Base-by-base conservation (phyloP, 2,888 invertebrate species). In the Cotesia congregata region DNA sequence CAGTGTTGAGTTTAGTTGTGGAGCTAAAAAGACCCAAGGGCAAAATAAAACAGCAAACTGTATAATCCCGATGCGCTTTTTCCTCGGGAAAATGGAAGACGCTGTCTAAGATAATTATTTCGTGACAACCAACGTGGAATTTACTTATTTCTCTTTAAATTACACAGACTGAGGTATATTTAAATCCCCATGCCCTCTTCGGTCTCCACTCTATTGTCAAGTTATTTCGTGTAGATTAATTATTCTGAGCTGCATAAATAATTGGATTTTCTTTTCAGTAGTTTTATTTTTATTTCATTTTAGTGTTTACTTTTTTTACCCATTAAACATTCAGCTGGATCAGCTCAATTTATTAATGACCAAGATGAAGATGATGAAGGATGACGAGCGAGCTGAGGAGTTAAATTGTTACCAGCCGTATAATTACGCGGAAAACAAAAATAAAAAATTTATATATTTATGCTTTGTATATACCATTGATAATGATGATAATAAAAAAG, bases 371-470 rank as follows among this genome's bases (percentile, higher is more conserved):
- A 64, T 64, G 50, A 65, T 20, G 74, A 80, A 77, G 69, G 71
- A 82, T 79, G 79, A 80, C 75, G 80, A 79, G 79, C 77, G 68
- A 77, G 70, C 74, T 77, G 77, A 73, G 77, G 72, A 74, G 79
- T 79, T 75, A 72, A 80, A 82, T 82, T 81, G 79, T 83, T 82
- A 82, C 82, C 81, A 81, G 81, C 78, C 75, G 79, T 79, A 78
- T 82, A 84, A 84, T 83, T 83, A 84, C 80, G 78, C 82, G 78
- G 30, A 30, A 50, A 9, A 50, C 12, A 80, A n/a, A 39, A 67
- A 72, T 72, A 41, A 70, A 65, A 38, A 38, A 7, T n/a, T 20
- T 76, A 79, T 72, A 59, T 17, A 30, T 41, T 4, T 38, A 15
- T 30, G 30, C 30, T 30, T 30, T 20, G 20, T 20, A 20, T 20